These are phyloP conservation scores for Scaptomyza parva DNA, from an alignment of 2,888 invertebrate genomes.

Conservation along the genomic window DNA sequence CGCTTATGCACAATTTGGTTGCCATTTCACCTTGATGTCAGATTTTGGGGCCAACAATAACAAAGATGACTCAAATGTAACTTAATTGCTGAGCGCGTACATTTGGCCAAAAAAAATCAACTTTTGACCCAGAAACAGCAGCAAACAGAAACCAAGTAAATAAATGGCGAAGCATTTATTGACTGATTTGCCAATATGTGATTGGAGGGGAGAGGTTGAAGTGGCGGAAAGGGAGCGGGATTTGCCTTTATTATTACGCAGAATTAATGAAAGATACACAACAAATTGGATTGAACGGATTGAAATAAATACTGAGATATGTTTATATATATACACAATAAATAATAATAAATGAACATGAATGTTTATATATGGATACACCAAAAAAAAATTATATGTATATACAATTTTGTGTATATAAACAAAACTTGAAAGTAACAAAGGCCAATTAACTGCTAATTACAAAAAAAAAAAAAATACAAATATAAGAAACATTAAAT, in stretches of 20 bases:
- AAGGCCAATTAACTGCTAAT: conserved; percentile 67
- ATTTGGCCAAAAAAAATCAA: conserved; percentile 43
- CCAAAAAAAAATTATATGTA: too few species aligned
- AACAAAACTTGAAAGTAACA: conserved; percentile 51
- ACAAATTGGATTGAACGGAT: conserved; percentile 30
- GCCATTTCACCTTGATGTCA: conserved; percentile 60
- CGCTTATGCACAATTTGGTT: conserved; percentile 32
- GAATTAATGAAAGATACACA: conserved; percentile 34
- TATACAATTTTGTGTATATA: conserved; percentile 28
- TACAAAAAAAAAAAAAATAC: conserved; percentile 22
- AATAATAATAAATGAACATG: conserved; percentile 16
- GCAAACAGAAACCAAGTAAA: conserved; percentile 27
- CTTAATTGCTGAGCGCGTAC: conserved; percentile 53
- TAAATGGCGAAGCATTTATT: conserved; percentile 31
- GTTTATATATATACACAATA: conserved; percentile 23
- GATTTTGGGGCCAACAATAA: conserved; percentile 38
- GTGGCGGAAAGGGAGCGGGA: neutral
- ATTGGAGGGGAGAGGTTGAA: neutral
- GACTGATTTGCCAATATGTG: conserved; percentile 8
- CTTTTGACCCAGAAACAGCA: conserved; percentile 52
- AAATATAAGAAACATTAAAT: conserved; percentile 26
- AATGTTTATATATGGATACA: conserved; percentile 8
- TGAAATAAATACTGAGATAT: conserved; percentile 35
- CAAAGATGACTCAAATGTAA: conserved; percentile 66
- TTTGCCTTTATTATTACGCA: conserved; percentile 52